Percentiles rank a stretch among this genome's conserved stretches.
These are phyloP conservation scores for Cydia pomonella DNA, from an alignment of 1,140 invertebrate genomes.

Conservation along the genomic window DNA sequence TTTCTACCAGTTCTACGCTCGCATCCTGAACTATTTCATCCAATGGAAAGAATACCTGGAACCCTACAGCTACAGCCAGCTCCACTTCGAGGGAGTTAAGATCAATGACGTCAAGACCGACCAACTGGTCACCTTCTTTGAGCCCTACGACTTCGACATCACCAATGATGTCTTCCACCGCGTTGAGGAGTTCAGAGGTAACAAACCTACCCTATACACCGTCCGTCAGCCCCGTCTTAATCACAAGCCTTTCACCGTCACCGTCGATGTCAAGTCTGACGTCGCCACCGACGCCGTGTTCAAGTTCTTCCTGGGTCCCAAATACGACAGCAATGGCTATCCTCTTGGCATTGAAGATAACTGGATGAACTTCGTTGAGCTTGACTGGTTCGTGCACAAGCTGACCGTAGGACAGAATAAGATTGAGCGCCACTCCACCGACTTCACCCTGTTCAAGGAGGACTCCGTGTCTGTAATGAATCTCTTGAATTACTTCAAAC, in stretches of 20 bases:
- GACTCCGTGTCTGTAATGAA: constrained; percentile 83
- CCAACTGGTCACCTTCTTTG: constrained; percentile 81
- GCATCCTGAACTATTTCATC: constrained; percentile 81
- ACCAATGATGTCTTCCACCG: constrained; percentile 69
- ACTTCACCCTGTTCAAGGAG: constrained; percentile 83
- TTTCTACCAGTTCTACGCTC: constrained; percentile 84
- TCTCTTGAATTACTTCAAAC: constrained; percentile 82
- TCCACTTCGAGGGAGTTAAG: constrained; percentile 81
- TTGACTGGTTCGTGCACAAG: constrained; percentile 86
- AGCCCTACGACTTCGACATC: constrained; percentile 78
- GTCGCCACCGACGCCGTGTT: constrained; percentile 80
- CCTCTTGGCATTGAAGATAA: constrained; percentile 81
- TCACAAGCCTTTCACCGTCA: constrained; percentile 85
- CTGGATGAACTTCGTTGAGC: constrained; percentile 83
- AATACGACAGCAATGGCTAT: constrained; percentile 79
- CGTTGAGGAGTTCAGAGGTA: constrained; percentile 50
- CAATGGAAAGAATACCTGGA: constrained; percentile 81
- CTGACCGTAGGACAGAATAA: constrained; percentile 84
- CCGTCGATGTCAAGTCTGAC: constrained; percentile 82
- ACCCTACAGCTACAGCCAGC: constrained; percentile 81
- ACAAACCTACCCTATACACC: constrained; percentile 57
- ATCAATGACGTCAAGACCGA: constrained; percentile 80
- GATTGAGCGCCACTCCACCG: constrained; percentile 84
- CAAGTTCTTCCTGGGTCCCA: constrained; percentile 84
- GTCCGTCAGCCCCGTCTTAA: constrained; percentile 83